Evolutionary conservation across 1,140 invertebrate species (phyloP).

Genomic region (Amphibalanus amphitrite): DNA sequence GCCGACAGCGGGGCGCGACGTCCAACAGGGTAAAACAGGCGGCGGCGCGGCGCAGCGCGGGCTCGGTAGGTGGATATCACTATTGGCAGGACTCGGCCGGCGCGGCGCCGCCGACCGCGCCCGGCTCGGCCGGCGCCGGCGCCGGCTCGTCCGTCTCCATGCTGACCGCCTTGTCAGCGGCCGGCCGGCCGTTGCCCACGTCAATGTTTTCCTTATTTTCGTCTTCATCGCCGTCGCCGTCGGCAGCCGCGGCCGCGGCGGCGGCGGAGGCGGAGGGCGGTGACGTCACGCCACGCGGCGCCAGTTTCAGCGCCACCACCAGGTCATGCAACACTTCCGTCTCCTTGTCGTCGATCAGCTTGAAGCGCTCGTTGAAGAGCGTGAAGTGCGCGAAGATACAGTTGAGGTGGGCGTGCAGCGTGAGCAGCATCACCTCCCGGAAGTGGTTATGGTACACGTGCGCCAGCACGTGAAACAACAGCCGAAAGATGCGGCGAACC

Average conservation of each 20-base stretch:
- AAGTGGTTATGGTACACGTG: slow-evolving; percentile 97
- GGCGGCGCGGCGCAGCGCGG: too few relatives aligned
- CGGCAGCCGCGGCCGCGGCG: slow-evolving; percentile 3
- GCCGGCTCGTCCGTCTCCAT: background rate
- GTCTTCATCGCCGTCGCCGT: background rate
- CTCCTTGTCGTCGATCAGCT: slow-evolving; percentile 86
- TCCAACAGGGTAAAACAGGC: too few relatives aligned
- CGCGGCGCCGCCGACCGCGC: too few relatives aligned
- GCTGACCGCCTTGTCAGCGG: background rate
- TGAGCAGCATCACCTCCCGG: slow-evolving; percentile 76
- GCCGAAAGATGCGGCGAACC: slow-evolving; percentile 85
- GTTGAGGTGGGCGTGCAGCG: slow-evolving; percentile 58
- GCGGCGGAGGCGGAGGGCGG: slow-evolving; percentile 5
- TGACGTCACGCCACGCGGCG: slow-evolving; percentile 17
- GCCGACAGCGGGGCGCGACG: too few relatives aligned
- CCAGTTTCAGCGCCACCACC: slow-evolving; percentile 25
- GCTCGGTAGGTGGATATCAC: background rate
- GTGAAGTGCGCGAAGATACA: slow-evolving; percentile 92
- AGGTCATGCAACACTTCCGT: slow-evolving; percentile 71
- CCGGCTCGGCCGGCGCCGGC: too few relatives aligned
- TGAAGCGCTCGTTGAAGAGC: slow-evolving; percentile 63
- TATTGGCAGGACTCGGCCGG: background rate
- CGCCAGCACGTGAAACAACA: slow-evolving; percentile 92
- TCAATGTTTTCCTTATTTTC: slow-evolving; percentile 17
- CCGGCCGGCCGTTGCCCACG: background rate